Evolutionary conservation across 2,113 vertebrate species (phyloP).

Genomic region (Callionymus lyra): DNA sequence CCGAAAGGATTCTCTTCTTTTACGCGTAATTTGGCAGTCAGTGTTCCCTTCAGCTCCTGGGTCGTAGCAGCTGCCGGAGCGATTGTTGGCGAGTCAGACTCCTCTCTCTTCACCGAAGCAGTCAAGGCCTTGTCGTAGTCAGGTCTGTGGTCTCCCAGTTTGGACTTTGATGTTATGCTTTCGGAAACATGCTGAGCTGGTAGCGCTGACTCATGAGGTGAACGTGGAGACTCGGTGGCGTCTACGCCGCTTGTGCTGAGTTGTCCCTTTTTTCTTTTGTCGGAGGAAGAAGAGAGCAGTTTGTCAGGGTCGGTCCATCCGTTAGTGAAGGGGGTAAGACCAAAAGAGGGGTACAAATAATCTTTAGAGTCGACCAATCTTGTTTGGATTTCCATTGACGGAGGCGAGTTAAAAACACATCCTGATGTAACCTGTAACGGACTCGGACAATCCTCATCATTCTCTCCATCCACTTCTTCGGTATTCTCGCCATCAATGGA

Average conservation of each 20-base stretch:
- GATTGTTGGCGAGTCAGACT: conserved; percentile 69
- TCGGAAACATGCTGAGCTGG: conserved; percentile 71
- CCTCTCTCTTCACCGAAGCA: conserved; percentile 81
- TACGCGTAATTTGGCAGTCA: conserved; percentile 64
- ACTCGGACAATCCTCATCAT: conserved; percentile 67
- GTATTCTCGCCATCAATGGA: conserved; percentile 78
- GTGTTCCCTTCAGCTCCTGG: conserved; percentile 74
- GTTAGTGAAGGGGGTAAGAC: conserved; percentile 71
- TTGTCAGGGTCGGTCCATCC: conserved; percentile 71
- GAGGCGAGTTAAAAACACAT: conserved; percentile 71
- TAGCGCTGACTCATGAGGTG: conserved; percentile 69
- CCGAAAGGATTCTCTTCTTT: conserved; percentile 83
- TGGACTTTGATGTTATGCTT: conserved; percentile 56
- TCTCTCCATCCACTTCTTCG: conserved; percentile 52
- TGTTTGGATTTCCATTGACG: conserved; percentile 82
- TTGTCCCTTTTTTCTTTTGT: conserved; percentile 72
- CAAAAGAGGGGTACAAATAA: conserved; percentile 68
- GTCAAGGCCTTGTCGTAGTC: conserved; percentile 63
- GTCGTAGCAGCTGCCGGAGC: conserved; percentile 67
- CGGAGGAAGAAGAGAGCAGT: conserved; percentile 53
- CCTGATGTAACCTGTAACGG: conserved; percentile 66
- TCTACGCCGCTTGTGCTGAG: conserved; percentile 70
- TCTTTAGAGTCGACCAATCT: conserved; percentile 79
- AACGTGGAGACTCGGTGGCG: conserved; percentile 75
- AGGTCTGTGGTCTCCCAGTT: conserved; percentile 58